Conservation (phyloP, 2,113 vertebrate genomes). For the Phasianus colchicus region DNA sequence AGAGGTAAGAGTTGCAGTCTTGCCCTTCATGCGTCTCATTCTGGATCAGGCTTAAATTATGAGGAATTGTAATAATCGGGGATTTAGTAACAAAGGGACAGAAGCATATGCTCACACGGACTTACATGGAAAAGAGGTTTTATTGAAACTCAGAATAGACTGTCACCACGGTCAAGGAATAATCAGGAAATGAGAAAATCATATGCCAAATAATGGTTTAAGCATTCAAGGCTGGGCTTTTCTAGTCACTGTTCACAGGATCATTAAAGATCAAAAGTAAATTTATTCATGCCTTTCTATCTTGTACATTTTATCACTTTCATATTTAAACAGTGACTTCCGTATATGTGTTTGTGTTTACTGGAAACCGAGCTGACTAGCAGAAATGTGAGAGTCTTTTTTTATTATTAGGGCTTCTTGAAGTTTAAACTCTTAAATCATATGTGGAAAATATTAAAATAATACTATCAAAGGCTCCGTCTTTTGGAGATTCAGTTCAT, state of each 20-base stretch:
- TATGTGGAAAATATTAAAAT: constrained; percentile 73
- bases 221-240: background rate
- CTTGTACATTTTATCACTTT: constrained; percentile 7
- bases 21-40: background rate
- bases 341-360: constrained; percentile 54
- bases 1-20: background rate
- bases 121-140: background rate
- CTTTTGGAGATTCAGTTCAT: constrained; percentile 66
- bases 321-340: constrained; percentile 33
- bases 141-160: background rate
- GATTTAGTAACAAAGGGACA: background rate
- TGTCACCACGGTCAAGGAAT: background rate
- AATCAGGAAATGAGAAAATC: background rate
- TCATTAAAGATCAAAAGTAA: constrained; percentile 44
- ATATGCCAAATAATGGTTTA: background rate
- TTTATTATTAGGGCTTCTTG: constrained; percentile 52
- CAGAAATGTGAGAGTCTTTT: constrained; percentile 30
- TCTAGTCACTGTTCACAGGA: background rate
- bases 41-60: background rate
- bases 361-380: background rate
- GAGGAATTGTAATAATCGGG: background rate
- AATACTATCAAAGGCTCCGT: constrained; percentile 61
- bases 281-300: constrained; percentile 26
- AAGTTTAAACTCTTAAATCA: constrained; percentile 59
- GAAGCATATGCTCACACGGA: fast-evolving